These are phyloP conservation scores for Pseudococcus jackbeardsleyi DNA, from an alignment of 2,888 invertebrate species.

Conservation along the genomic window DNA sequence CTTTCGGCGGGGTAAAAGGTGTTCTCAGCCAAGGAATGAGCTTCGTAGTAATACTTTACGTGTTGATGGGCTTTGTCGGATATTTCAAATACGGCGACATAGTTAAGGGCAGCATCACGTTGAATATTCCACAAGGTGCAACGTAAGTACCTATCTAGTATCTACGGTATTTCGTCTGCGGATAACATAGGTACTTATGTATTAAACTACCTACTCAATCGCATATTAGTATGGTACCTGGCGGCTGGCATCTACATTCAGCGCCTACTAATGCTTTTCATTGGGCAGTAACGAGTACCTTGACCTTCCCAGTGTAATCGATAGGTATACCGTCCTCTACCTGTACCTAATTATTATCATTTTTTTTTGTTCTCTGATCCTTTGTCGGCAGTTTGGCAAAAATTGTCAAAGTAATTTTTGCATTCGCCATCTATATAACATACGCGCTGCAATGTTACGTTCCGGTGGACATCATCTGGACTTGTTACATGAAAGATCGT, in stretches of 20 bases:
- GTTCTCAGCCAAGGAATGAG: slow-evolving; percentile 87
- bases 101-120: slow-evolving; percentile 82
- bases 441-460: slow-evolving; percentile 92
- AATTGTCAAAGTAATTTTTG: slow-evolving; percentile 76
- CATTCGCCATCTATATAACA: slow-evolving; percentile 82
- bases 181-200: neutral
- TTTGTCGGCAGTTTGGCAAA: slow-evolving; percentile 75
- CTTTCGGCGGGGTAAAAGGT: slow-evolving; percentile 82
- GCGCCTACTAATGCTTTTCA: no score
- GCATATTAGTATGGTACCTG: no score
- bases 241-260: no score
- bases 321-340: no score
- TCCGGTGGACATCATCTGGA: slow-evolving; percentile 86
- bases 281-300: no score
- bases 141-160: slow-evolving; percentile 73
- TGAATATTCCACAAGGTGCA: slow-evolving; percentile 79
- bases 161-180: neutral
- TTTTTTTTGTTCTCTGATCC: neutral
- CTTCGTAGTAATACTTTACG: slow-evolving; percentile 82
- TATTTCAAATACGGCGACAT: slow-evolving; percentile 83
- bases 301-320: no score
- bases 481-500: slow-evolving; percentile 71
- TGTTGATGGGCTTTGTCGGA: slow-evolving; percentile 85
- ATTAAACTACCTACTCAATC: neutral
- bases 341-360: no score